Base-by-base conservation (phyloP, 2,113 vertebrate genomes). In the Brachypteracias leptosomus region DNA sequence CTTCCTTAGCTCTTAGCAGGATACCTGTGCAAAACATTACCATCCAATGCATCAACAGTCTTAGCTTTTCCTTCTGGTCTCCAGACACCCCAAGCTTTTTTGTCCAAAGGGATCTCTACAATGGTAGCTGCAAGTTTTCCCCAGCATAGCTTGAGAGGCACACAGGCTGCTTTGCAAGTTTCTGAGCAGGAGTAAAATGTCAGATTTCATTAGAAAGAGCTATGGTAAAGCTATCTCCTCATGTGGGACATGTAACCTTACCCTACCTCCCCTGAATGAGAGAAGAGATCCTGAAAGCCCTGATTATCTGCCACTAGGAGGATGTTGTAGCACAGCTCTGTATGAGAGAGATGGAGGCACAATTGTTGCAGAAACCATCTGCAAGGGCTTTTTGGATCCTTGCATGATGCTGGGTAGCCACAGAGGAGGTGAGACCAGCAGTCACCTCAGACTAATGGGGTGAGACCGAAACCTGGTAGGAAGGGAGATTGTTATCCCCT, bases 371-470 rank as follows among this genome's bases (percentile, higher is more conserved):
- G 89, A 93, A 87, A n/a, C 9, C 24, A 18, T 13, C 71, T 83
- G 19, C 29, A 59, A 61, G 63, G 22, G 29, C 35, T 33, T 78
- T 47, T 54, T 36, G 44, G 42, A 80, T 65, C 10, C 35, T 63
- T 63, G 38, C 38, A 63, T 26, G 62, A 61, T 57, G 76, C 58
- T 3, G 7, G 14, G 44, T 68, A 31, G 58, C 35, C 22, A 17
- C 0, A 0, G 44, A 55, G 84, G n/a, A 74, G 74, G 33, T 49
- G 71, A 88, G 35, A 75, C 31, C 3, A 1, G 21, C n/a, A 25
- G 31, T 40, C 29, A 3, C 22, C 51, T 85, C 14, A 11, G n/a
- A 36, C 33, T 65, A 47, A 19, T 36, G 38, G 17, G 10, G 38
- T 42, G 33, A 94, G 47, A n/a, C 18, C 26, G 66, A 89, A 90